phyloP scores from a whole-genome alignment of 1,140 invertebrate genomes.

The Arion vulgaris region DNA sequence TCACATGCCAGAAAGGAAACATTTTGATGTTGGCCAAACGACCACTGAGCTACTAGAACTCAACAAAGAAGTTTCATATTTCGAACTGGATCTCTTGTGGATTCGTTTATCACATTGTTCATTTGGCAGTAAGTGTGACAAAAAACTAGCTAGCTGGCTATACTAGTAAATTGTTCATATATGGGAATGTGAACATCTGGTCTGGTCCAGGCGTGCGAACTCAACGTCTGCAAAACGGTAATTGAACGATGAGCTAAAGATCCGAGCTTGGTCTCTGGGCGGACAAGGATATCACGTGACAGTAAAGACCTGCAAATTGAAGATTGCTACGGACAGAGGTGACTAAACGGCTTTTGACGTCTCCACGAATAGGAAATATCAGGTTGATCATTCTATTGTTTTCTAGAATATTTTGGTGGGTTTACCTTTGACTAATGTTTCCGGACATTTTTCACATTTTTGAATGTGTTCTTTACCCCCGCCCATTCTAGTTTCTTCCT shows the following conservation, averaged over 20 bases:
- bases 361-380: not conserved
- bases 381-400: not conserved
- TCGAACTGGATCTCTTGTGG: not conserved
- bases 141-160: not conserved
- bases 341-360: slow-evolving; percentile 7
- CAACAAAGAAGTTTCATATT: not conserved
- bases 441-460: not conserved
- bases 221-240: slow-evolving; percentile 2
- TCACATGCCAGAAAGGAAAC: not conserved
- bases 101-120: not conserved
- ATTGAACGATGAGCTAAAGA: not conserved
- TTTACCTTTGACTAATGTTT: slow-evolving; percentile 1
- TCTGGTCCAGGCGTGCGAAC: not conserved
- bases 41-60: not conserved
- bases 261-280: not conserved
- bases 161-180: not conserved
- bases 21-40: not conserved
- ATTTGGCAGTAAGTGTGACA: not conserved
- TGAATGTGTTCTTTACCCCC: not conserved
- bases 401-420: not conserved
- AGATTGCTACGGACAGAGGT: not conserved
- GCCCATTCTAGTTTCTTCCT: not conserved
- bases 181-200: not conserved
- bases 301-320: not conserved
- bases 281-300: slow-evolving; percentile 7